A percentile compares a stretch with the other conserved stretches of the same genome.
Evolutionary conservation across 2,888 invertebrate genomes (phyloP).

Genomic region (Brenthis daphne): DNA sequence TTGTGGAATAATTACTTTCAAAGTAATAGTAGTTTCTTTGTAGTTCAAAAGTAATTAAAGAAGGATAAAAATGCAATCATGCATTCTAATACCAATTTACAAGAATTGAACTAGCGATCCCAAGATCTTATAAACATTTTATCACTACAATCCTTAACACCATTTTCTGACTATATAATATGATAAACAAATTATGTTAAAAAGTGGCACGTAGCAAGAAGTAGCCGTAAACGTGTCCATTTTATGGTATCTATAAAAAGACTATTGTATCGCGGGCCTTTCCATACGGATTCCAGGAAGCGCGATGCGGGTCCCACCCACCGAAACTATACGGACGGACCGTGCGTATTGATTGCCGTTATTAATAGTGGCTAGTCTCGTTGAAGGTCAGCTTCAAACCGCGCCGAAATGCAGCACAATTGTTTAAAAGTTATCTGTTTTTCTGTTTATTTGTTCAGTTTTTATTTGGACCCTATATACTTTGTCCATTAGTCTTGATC

Average conservation of each 20-base stretch:
- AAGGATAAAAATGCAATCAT: too few species aligned
- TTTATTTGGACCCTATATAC: not conserved
- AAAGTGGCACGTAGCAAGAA: not conserved
- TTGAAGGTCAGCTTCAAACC: conserved; percentile 3
- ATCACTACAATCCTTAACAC: too few species aligned
- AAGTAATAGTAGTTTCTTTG: too few species aligned
- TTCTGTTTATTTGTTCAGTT: conserved; percentile 1
- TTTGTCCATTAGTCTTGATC: not conserved
- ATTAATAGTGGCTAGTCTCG: conserved; percentile 8
- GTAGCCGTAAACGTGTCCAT: not conserved
- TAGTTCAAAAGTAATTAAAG: too few species aligned
- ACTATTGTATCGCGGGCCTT: conserved; percentile 22
- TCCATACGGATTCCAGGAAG: conserved; percentile 65
- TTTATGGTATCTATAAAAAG: conserved; percentile 5
- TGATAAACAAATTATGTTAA: too few species aligned
- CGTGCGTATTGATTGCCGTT: conserved; percentile 33
- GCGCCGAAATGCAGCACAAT: conserved; percentile 3
- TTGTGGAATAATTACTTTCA: too few species aligned
- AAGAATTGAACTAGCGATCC: too few species aligned
- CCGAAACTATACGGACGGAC: conserved; percentile 15
- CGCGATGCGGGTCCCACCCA: conserved; percentile 66
- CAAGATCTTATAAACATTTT: too few species aligned
- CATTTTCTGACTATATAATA: too few species aligned
- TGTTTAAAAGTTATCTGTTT: conserved; percentile 2
- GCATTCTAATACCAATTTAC: too few species aligned